These are phyloP conservation scores for Sinodicranocentrus sp. DNA, from an alignment of 2,888 invertebrate genomes.

Conservation along the genomic window DNA sequence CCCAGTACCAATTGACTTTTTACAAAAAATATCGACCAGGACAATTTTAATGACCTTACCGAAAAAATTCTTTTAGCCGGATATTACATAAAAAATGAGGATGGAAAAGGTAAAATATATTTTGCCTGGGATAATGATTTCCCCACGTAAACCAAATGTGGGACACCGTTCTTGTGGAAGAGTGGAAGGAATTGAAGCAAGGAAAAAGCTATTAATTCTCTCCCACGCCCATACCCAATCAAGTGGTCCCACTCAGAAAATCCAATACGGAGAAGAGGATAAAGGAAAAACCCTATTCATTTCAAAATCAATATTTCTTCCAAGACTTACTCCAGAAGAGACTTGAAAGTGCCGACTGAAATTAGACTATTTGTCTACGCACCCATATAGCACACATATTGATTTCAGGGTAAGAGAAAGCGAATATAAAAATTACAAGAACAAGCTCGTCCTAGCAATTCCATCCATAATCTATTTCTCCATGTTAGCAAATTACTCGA, in stretches of 20 bases:
- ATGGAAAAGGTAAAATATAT: too few relatives aligned
- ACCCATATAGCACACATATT: background rate
- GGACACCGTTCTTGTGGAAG: too few relatives aligned
- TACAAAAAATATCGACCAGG: too few relatives aligned
- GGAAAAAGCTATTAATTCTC: constrained; percentile 54
- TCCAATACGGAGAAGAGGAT: background rate
- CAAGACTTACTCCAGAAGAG: background rate
- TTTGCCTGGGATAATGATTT: constrained; percentile 20
- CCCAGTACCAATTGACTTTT: too few relatives aligned
- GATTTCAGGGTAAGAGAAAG: background rate
- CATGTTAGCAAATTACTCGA: background rate
- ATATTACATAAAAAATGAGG: too few relatives aligned
- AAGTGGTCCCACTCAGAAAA: background rate
- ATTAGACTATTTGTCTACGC: background rate
- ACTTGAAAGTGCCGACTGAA: background rate
- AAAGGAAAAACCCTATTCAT: constrained; percentile 29
- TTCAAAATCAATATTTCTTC: constrained; percentile 52
- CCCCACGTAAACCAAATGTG: constrained; percentile 38
- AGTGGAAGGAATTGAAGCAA: too few relatives aligned
- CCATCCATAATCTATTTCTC: constrained; percentile 21
- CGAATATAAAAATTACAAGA: background rate
- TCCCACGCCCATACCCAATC: constrained; percentile 55
- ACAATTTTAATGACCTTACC: too few relatives aligned
- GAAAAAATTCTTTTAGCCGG: too few relatives aligned
- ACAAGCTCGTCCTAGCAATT: background rate